Conservation (phyloP, 2,113 vertebrate genomes). For the Gobio gobio region DNA sequence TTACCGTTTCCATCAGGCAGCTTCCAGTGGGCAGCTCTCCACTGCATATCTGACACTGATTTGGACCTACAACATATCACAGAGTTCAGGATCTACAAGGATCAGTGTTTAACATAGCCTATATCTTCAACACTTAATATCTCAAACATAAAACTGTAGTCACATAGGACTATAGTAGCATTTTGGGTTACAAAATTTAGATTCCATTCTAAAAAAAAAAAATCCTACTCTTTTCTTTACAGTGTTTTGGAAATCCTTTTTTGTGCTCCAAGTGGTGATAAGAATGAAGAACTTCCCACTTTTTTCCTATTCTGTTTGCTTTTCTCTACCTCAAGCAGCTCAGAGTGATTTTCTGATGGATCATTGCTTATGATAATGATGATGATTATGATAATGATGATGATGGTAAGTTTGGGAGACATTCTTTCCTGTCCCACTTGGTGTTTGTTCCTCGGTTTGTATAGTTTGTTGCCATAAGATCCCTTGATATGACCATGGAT, state of each 20-base stretch:
- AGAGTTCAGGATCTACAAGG: conserved; percentile 14
- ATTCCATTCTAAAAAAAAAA: not conserved
- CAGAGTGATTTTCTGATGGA: conserved; percentile 8
- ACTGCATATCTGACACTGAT: not conserved
- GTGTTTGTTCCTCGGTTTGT: not conserved
- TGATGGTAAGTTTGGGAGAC: conserved; percentile 30
- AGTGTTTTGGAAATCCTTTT: conserved; percentile 7
- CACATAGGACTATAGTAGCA: not conserved
- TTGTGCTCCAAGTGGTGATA: conserved; percentile 4
- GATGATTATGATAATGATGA: conserved; percentile 16
- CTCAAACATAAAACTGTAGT: not conserved
- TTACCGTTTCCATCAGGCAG: not conserved
- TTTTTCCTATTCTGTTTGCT: not conserved
- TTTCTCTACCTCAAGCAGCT: not conserved
- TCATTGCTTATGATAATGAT: not conserved
- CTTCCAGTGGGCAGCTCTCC: not conserved
- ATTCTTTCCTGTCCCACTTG: conserved; percentile 37
- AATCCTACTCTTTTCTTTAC: not conserved
- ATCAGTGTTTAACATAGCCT: conserved; percentile 6
- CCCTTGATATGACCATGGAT: not conserved
- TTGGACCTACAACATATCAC: not conserved
- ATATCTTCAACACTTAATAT: not conserved
- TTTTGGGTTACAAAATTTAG: conserved; percentile 7
- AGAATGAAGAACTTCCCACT: not conserved
- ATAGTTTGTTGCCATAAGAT: conserved; percentile 32